These are phyloP conservation scores for Austrolebias charrua DNA, from an alignment of 2,797 vertebrate genomes.

Conservation along the genomic window DNA sequence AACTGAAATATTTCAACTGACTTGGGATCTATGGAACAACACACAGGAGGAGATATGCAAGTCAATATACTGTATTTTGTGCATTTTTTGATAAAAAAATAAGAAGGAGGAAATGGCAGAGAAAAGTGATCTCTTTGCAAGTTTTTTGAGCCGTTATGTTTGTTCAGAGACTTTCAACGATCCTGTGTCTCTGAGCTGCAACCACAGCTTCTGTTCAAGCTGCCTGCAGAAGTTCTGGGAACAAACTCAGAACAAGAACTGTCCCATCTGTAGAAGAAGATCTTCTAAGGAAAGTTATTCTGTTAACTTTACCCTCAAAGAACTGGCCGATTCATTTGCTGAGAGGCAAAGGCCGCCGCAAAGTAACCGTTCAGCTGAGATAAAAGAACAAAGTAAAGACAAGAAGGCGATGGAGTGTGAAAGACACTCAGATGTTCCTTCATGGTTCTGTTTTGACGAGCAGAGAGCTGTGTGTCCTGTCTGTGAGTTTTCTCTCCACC, in stretches of 20 bases:
- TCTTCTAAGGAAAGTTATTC: not conserved
- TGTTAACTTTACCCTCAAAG: not conserved
- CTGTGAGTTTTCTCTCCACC: constrained; percentile 2
- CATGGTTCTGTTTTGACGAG: not conserved
- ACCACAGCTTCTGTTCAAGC: constrained; percentile 1
- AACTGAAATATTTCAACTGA: not conserved
- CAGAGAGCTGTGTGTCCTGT: constrained; percentile 2
- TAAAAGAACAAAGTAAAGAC: not conserved
- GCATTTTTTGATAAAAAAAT: not conserved
- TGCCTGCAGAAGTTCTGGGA: not conserved
- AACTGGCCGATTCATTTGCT: not conserved
- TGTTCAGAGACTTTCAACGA: constrained; percentile 1
- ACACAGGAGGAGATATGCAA: not conserved
- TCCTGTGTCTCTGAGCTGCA: constrained; percentile 2
- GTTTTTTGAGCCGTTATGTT: not conserved
- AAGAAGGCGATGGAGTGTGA: not conserved
- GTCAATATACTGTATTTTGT: not conserved
- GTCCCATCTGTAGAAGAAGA: not conserved
- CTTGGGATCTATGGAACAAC: not conserved
- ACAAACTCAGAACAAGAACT: not conserved
- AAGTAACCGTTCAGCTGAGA: not conserved
- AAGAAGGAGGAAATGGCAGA: not conserved
- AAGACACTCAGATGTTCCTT: not conserved
- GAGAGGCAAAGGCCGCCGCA: too few species aligned
- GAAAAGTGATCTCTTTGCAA: not conserved